Evolutionary conservation across 2,888 invertebrate genomes (phyloP), one percentile per base, ranked within the genome.

Genomic region (Lagria hirta): DNA sequence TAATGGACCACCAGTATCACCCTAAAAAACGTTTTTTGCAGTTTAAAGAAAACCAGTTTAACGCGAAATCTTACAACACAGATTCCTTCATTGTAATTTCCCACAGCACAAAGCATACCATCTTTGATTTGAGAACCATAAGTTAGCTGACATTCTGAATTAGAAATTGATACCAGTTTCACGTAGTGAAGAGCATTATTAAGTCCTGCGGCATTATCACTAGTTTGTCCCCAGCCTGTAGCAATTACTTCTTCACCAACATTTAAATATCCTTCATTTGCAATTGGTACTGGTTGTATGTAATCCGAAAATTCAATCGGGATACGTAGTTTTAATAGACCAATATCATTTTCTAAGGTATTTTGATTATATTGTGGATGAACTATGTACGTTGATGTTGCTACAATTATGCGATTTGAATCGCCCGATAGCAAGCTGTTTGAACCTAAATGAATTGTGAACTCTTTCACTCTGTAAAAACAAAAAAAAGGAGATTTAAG

Each of bases 51-150:
- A n/a, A n/a, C n/a, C n/a, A n/a, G n/a, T n/a, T n/a, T n/a, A n/a
- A n/a, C n/a, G n/a, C n/a, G n/a, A n/a, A n/a, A n/a, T n/a, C 41
- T 41, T 27, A 41, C 41, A 20, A 18, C 27, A 12, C 41, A 41
- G 21, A 27, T 26, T 3, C 41, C 34, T 26, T 41, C 33, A 13
- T 29, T 34, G 11, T 8, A 23, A 12, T 29, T 26, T 3, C 34
- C 33, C 4, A 20, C 27, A 7, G 41, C 27, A 8, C 41, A 41
- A 13, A 41, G 20, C 41, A 41, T 41, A 3, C 23, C 41, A 2
- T 13, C 17, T 18, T 26, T 41, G n/a, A 41, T 41, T 32, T 41
- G 33, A n/a, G 5, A 16, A 3, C 41, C 41, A 11, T 33, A 41
- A 5, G 21, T 27, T 10, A 23, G 10, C 13, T 30, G 13, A 23